Percentiles rank a stretch among this genome's conserved stretches.
phyloP scores from a whole-genome alignment of 2,113 vertebrate species.

The Zapornia atra region DNA sequence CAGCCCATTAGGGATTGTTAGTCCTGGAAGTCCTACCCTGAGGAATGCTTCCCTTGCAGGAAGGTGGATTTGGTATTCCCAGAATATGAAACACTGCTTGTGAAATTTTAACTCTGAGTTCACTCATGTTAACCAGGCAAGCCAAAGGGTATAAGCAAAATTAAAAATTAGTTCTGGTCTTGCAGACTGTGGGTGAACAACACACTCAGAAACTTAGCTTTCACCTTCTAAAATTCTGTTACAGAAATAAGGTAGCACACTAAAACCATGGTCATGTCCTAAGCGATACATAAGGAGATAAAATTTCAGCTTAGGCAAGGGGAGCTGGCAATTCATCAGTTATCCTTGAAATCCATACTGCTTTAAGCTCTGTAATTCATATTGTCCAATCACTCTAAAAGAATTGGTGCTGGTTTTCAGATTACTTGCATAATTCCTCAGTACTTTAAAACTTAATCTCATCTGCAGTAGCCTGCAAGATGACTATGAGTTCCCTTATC shows the following conservation, averaged over 20 bases:
- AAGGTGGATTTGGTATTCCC: not conserved
- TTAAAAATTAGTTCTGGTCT: slow-evolving; percentile 58
- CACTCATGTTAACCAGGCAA: slow-evolving; percentile 30
- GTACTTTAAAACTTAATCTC: not conserved
- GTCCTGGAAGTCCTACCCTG: not conserved
- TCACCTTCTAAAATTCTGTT: not conserved
- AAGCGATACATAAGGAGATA: not conserved
- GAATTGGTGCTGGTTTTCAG: not conserved
- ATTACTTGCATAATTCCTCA: not conserved
- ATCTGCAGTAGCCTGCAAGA: not conserved
- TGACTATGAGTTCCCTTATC: not conserved
- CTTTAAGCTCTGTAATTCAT: not conserved
- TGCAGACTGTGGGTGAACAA: not conserved
- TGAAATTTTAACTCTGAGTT: slow-evolving; percentile 67
- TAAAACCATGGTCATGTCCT: not conserved
- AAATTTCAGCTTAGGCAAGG: not conserved
- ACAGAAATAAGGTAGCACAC: not conserved
- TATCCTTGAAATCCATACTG: not conserved
- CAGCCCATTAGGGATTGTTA: not conserved
- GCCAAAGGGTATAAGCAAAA: slow-evolving; percentile 50
- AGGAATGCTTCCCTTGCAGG: not conserved
- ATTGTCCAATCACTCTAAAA: not conserved
- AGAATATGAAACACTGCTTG: slow-evolving; percentile 7
- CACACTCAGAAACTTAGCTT: not conserved
- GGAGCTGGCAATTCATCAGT: not conserved